These are phyloP conservation scores for Trematomus bernacchii DNA, from an alignment of 2,797 vertebrate species.

Conservation along the genomic window DNA sequence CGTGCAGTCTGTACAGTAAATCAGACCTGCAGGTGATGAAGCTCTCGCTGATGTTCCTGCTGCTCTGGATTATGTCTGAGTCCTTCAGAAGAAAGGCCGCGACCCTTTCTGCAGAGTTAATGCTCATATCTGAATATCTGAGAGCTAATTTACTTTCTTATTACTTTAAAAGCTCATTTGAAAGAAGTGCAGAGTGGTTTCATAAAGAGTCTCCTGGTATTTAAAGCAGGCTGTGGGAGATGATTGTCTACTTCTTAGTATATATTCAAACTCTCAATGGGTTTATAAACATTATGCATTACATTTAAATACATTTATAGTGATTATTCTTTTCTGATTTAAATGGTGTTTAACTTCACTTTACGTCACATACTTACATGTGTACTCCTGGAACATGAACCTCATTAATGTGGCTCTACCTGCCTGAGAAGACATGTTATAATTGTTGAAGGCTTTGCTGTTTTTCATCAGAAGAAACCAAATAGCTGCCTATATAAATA, in stretches of 20 bases:
- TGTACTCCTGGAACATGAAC: not conserved
- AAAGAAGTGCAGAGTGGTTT: not conserved
- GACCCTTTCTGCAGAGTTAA: conserved; percentile 7
- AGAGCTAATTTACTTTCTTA: not conserved
- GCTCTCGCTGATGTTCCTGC: conserved; percentile 26
- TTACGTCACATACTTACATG: not conserved
- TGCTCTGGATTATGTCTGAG: conserved; percentile 28
- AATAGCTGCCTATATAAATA: no score
- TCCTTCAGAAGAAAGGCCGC: conserved; percentile 7
- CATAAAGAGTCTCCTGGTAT: not conserved
- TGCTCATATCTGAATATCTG: conserved; percentile 17
- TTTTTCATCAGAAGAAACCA: no score
- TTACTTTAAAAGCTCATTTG: conserved; percentile 3
- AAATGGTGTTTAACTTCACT: not conserved
- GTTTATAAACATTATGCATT: not conserved
- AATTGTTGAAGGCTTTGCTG: no score
- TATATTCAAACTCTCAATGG: not conserved
- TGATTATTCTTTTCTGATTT: not conserved
- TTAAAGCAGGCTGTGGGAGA: no score
- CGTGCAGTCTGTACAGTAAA: not conserved
- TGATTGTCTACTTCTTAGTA: not conserved
- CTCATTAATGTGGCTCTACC: not conserved
- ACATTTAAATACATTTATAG: not conserved
- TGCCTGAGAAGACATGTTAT: no score
- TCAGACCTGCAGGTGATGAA: conserved; percentile 45